These are phyloP conservation scores for Ptychadena robeensis DNA, from an alignment of 2,797 vertebrate genomes.

Conservation along the genomic window DNA sequence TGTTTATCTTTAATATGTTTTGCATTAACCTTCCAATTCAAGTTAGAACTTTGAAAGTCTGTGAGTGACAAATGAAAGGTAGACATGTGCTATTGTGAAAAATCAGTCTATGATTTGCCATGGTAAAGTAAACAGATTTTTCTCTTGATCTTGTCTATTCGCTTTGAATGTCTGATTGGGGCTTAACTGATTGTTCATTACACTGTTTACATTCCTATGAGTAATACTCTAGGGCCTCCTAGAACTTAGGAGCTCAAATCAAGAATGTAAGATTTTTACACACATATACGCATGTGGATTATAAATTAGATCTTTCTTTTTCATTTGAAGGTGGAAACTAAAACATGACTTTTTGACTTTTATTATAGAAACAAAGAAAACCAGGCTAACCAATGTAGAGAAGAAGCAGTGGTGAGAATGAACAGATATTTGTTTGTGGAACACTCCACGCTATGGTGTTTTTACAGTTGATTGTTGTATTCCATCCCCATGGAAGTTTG, in stretches of 20 bases:
- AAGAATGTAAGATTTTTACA: background rate
- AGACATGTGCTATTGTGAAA: background rate
- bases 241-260: background rate
- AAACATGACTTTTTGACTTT: too few species aligned
- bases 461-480: too few species aligned
- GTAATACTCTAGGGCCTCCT: background rate
- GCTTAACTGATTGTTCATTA: slow-evolving; percentile 1
- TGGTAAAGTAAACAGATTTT: slow-evolving; percentile 22
- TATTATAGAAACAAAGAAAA: too few species aligned
- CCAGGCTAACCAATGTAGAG: too few species aligned
- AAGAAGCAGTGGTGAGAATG: too few species aligned
- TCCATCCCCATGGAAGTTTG: too few species aligned
- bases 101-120: slow-evolving; percentile 19
- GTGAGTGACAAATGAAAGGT: slow-evolving; percentile 37
- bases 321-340: too few species aligned
- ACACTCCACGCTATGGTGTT: too few species aligned
- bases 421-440: too few species aligned
- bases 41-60: background rate
- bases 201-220: slow-evolving; percentile 31
- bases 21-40: slow-evolving; percentile 15
- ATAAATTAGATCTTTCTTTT: too few species aligned
- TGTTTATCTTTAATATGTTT: background rate
- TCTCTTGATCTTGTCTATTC: slow-evolving; percentile 5
- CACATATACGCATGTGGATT: too few species aligned
- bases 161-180: slow-evolving; percentile 21